Conservation (phyloP, 2,797 vertebrate species). For the Trachops cirrhosus region DNA sequence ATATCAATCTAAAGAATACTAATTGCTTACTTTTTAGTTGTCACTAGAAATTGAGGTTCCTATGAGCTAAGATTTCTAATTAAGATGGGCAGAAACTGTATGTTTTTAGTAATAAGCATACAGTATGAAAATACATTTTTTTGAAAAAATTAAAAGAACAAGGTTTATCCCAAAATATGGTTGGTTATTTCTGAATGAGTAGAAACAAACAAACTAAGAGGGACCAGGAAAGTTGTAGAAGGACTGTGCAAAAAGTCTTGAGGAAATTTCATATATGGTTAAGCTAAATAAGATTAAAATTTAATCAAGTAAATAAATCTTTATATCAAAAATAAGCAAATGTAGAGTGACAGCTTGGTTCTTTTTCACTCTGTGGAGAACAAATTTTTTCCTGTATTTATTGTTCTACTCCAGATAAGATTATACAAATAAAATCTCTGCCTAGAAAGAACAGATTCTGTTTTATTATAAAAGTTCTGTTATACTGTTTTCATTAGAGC, state of each 20-base stretch:
- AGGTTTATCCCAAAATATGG: too few relatives aligned
- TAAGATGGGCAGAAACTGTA: neutral
- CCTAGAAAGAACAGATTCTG: neutral
- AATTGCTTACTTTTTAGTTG: neutral
- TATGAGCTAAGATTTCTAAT: neutral
- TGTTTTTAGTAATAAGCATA: too few relatives aligned
- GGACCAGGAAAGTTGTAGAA: too few relatives aligned
- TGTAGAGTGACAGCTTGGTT: neutral
- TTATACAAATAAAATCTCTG: neutral
- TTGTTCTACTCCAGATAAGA: neutral
- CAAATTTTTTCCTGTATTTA: neutral
- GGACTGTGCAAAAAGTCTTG: neutral
- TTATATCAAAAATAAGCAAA: neutral
- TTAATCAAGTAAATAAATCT: neutral
- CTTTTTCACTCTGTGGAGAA: neutral
- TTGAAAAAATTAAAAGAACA: too few relatives aligned
- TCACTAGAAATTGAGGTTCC: neutral
- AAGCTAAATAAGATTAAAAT: neutral
- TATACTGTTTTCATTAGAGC: neutral
- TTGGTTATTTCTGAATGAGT: too few relatives aligned
- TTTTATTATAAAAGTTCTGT: neutral
- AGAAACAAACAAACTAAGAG: too few relatives aligned
- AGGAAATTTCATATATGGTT: neutral
- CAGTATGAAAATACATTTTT: too few relatives aligned
- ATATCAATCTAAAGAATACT: neutral